Percentiles rank a stretch among this genome's conserved stretches.
Evolutionary conservation across 1,140 invertebrate genomes (phyloP).

Genomic region (Palaemon carinicauda): DNA sequence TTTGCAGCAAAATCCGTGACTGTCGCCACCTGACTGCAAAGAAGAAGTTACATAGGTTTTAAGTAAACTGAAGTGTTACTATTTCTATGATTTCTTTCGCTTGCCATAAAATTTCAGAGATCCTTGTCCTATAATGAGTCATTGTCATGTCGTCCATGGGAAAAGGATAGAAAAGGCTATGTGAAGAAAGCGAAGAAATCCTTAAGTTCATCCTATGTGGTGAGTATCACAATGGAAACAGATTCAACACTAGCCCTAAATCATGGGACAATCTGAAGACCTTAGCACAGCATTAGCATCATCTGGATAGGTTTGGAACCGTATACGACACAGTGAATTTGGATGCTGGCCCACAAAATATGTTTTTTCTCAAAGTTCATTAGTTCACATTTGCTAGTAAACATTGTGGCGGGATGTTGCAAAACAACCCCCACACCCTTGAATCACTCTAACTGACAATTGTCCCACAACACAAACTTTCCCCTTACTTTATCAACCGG

Average conservation of each 20-base stretch:
- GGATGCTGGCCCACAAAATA: slow-evolving; percentile 11
- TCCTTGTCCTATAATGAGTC: slow-evolving; percentile 15
- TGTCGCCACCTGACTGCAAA: background rate
- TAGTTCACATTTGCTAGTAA: too few species aligned
- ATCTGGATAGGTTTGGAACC: slow-evolving; percentile 8
- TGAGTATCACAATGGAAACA: too few species aligned
- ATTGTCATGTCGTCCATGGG: background rate
- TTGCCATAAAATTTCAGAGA: too few species aligned
- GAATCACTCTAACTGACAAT: too few species aligned
- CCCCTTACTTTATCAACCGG: too few species aligned
- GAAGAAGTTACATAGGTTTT: background rate
- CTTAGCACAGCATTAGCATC: background rate
- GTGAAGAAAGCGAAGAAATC: slow-evolving; percentile 5
- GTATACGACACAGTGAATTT: slow-evolving; percentile 2
- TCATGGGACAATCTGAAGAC: too few species aligned
- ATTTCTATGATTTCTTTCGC: background rate
- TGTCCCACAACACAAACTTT: too few species aligned
- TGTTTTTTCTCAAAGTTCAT: background rate
- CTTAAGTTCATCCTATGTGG: too few species aligned
- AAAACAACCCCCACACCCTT: too few species aligned
- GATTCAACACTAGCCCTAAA: too few species aligned
- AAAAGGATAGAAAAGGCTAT: background rate
- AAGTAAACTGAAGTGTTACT: background rate
- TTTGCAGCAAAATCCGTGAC: background rate
- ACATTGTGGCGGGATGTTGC: too few species aligned